Percentiles rank a stretch among this genome's conserved stretches.
These are phyloP conservation scores for Saxidomus purpurata DNA, from an alignment of 1,140 invertebrate species.

Conservation along the genomic window DNA sequence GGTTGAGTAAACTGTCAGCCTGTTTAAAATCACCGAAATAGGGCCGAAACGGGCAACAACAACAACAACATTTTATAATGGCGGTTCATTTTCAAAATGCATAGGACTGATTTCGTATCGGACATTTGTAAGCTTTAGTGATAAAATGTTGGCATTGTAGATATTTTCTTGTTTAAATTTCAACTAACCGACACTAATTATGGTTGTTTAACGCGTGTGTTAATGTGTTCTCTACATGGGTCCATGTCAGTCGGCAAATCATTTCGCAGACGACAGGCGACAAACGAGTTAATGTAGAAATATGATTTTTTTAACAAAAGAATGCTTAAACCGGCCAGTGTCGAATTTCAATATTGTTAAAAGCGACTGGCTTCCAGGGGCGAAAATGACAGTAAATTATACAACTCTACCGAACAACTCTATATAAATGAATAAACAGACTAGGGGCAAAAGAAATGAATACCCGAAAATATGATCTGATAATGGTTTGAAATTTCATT, in stretches of 20 bases:
- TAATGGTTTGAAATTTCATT: constrained; percentile 34
- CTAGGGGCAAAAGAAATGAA: constrained; percentile 9
- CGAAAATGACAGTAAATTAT: constrained; percentile 51
- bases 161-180: too few species aligned
- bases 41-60: too few species aligned
- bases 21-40: too few species aligned
- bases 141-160: too few species aligned
- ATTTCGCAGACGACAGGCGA: background rate
- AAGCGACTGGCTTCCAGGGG: background rate
- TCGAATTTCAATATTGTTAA: constrained; percentile 32
- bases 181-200: background rate
- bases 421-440: constrained; percentile 20
- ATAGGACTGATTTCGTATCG: too few species aligned
- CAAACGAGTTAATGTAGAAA: constrained; percentile 18
- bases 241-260: constrained; percentile 16
- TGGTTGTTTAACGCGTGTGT: background rate
- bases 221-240: constrained; percentile 16
- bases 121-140: too few species aligned
- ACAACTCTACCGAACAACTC: background rate
- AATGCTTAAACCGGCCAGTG: background rate
- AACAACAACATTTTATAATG: too few species aligned
- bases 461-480: constrained; percentile 28
- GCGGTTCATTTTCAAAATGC: too few species aligned
- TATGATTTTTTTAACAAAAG: constrained; percentile 28
- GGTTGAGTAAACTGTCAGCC: too few species aligned